phyloP scores from a whole-genome alignment of 2,797 vertebrate species.

The Rhadinocentrus ornatus region DNA sequence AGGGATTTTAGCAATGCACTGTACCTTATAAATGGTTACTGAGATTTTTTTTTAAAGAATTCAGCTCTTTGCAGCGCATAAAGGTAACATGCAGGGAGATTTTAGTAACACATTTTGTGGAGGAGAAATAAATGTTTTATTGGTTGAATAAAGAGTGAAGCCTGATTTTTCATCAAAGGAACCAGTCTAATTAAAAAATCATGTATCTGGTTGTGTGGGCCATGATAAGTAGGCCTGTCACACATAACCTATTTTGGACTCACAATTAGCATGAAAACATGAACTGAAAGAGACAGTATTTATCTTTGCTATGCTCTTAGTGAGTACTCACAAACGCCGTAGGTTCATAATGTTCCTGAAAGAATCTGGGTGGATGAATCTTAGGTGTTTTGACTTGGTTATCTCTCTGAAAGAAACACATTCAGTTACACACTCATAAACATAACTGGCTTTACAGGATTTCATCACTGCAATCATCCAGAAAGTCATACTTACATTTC shows the following conservation, averaged over 20 bases:
- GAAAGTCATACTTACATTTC: conserved; percentile 72
- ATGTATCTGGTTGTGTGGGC: conserved; percentile 39
- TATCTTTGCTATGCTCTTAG: not conserved
- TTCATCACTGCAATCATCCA: conserved; percentile 15
- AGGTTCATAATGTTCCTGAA: conserved; percentile 90
- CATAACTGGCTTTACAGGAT: not conserved
- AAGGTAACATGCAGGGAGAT: conserved; percentile 4
- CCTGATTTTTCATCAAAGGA: conserved; percentile 43
- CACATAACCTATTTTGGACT: conserved; percentile 60
- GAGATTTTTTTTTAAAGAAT: conserved; percentile 19
- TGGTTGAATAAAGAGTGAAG: conserved; percentile 31
- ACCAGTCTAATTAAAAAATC: conserved; percentile 58
- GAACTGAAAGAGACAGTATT: conserved; percentile 3
- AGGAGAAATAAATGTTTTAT: not conserved
- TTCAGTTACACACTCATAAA: conserved; percentile 5
- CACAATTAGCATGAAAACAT: conserved; percentile 39
- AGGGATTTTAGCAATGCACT: conserved; percentile 1
- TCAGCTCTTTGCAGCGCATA: not conserved
- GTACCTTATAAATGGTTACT: conserved; percentile 11
- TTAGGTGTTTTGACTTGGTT: conserved; percentile 90
- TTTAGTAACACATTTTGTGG: not conserved
- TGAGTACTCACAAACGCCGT: conserved; percentile 88
- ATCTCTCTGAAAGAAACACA: conserved; percentile 86
- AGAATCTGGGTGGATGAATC: conserved; percentile 85
- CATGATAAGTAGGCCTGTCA: conserved; percentile 56